A percentile compares a stretch with the other conserved stretches of the same genome.
Evolutionary conservation across 2,888 invertebrate genomes (phyloP).

Genomic region (Eurytoma adleriae): DNA sequence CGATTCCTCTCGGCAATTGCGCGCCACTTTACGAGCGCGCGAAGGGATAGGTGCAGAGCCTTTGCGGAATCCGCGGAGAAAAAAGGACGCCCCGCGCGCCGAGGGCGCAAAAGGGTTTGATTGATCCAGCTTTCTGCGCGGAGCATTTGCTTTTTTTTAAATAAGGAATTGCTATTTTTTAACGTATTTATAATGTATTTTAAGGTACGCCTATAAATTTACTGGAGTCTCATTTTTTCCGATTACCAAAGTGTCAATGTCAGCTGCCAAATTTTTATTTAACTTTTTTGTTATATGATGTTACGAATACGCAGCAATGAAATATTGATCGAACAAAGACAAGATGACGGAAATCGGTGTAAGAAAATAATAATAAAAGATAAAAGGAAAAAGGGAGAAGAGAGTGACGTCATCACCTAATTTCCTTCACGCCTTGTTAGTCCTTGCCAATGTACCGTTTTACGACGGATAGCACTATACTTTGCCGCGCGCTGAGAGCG

Average conservation of each 20-base stretch:
- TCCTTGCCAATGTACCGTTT: constrained; percentile 67
- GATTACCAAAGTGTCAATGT: no score
- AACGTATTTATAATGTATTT: no score
- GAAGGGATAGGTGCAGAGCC: neutral
- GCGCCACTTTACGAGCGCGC: constrained; percentile 42
- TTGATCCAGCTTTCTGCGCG: no score
- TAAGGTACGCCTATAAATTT: no score
- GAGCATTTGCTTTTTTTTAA: no score
- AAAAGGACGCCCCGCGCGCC: neutral
- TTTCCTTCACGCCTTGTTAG: constrained; percentile 71
- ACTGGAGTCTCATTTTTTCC: no score
- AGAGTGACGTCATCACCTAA: constrained; percentile 70
- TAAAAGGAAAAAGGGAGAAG: neutral
- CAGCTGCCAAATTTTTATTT: no score
- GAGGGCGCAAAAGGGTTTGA: neutral
- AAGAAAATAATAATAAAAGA: constrained; percentile 21
- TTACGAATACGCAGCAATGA: neutral
- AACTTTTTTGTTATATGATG: no score
- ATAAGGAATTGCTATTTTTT: no score
- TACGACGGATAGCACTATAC: constrained; percentile 60
- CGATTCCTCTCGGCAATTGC: constrained; percentile 26
- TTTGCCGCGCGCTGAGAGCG: neutral
- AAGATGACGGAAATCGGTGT: neutral
- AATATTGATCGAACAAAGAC: neutral
- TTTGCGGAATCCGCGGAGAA: neutral